Evolutionary conservation across 1,140 invertebrate species (phyloP).

Genomic region (Zaprionus davidi): DNA sequence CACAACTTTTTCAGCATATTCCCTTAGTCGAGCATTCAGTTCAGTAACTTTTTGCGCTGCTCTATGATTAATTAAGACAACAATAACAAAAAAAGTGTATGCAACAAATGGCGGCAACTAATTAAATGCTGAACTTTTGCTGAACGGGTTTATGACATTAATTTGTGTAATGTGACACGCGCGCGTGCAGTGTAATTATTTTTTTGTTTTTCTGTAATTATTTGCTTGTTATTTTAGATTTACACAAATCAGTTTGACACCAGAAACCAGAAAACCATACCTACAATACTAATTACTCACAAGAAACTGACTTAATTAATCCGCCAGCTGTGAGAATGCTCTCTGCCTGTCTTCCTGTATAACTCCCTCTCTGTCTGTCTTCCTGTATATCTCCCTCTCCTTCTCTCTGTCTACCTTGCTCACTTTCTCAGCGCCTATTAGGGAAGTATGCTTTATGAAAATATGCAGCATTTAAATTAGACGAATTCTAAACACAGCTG

Average conservation of each 20-base stretch:
- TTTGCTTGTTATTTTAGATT: slow-evolving; percentile 18
- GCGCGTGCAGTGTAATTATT: slow-evolving; percentile 27
- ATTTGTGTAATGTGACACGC: slow-evolving; percentile 38
- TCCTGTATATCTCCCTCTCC: not conserved
- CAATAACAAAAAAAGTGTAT: not conserved
- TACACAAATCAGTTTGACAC: slow-evolving; percentile 27
- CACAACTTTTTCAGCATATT: too few relatives aligned
- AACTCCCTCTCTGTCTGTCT: not conserved
- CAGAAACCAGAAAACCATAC: not conserved
- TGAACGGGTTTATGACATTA: slow-evolving; percentile 24
- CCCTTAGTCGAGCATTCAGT: not conserved
- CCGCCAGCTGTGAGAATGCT: not conserved
- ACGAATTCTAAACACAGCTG: slow-evolving; percentile 3
- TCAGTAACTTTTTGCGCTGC: not conserved
- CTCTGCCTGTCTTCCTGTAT: not conserved
- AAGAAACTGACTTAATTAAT: slow-evolving; percentile 19
- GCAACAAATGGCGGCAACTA: slow-evolving; percentile 11
- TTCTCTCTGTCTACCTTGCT: not conserved
- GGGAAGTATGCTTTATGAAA: slow-evolving; percentile 1
- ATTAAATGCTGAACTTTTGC: slow-evolving; percentile 37
- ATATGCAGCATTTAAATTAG: slow-evolving; percentile 23
- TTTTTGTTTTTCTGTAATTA: slow-evolving; percentile 8
- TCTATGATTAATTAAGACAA: too few relatives aligned
- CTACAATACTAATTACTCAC: slow-evolving; percentile 4
- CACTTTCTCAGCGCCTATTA: not conserved